A percentile compares a stretch with the other conserved stretches of the same genome.
These are phyloP conservation scores for Crotalus horridus DNA, from an alignment of 2,113 vertebrate species.

Conservation along the genomic window DNA sequence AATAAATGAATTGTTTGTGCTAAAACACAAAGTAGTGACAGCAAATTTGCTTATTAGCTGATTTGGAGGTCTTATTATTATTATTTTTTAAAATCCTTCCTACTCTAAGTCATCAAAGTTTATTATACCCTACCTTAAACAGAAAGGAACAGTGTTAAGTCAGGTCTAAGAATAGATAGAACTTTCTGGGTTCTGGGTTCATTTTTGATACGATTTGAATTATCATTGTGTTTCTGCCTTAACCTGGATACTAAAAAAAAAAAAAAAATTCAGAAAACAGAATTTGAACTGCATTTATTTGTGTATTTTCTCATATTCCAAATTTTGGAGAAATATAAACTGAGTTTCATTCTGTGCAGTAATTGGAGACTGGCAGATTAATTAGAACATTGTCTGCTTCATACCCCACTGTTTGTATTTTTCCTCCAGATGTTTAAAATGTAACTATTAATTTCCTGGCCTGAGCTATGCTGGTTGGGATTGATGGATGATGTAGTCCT, in stretches of 20 bases:
- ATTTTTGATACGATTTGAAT: not conserved
- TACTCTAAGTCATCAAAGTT: not conserved
- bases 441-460: not conserved
- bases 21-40: not conserved
- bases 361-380: not conserved
- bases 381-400: too few species aligned
- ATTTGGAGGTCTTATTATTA: not conserved
- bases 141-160: not conserved
- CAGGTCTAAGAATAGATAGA: not conserved
- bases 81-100: not conserved
- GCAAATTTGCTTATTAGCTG: not conserved
- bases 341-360: not conserved
- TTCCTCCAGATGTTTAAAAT: not conserved
- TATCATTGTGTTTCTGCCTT: not conserved
- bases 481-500: not conserved
- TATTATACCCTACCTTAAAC: not conserved
- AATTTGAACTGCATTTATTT: not conserved
- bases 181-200: not conserved
- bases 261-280: not conserved
- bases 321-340: not conserved
- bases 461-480: not conserved
- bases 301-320: not conserved
- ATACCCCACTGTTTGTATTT: not conserved
- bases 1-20: not conserved
- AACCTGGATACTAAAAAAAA: not conserved